A percentile compares a stretch with the other conserved stretches of the same genome.
Evolutionary conservation across 2,888 invertebrate genomes (phyloP).

Genomic region (Drosophila eohydei): DNA sequence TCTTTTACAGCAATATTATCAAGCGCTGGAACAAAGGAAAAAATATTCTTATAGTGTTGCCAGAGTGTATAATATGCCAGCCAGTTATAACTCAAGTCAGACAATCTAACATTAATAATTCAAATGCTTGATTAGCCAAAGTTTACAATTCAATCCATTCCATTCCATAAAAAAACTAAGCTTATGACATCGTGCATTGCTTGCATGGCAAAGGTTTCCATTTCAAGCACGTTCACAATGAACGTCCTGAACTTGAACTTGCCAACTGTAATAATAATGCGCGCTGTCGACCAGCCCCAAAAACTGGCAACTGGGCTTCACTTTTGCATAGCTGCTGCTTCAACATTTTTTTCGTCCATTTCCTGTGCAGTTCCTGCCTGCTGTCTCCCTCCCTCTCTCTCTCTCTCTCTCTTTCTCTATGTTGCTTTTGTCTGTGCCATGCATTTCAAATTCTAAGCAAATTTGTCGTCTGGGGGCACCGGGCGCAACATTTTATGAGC

Average conservation of each 20-base stretch:
- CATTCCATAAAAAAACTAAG: background rate
- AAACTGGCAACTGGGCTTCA: conserved; percentile 28
- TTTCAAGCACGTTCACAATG: conserved; percentile 52
- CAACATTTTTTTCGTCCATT: conserved; percentile 33
- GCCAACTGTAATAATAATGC: conserved; percentile 62
- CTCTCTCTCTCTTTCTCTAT: background rate
- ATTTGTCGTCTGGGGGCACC: conserved; percentile 68
- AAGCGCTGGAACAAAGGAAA: background rate
- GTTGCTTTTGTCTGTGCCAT: conserved; percentile 52
- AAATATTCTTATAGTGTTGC: background rate
- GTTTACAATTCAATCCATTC: background rate
- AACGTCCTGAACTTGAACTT: conserved; percentile 72
- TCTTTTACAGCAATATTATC: background rate
- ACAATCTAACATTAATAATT: background rate
- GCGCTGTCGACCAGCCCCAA: conserved; percentile 13
- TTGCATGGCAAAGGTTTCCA: conserved; percentile 47
- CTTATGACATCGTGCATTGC: conserved; percentile 1
- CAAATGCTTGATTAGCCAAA: background rate
- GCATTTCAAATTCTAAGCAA: conserved; percentile 80
- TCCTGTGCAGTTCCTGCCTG: conserved; percentile 9
- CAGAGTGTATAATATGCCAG: background rate
- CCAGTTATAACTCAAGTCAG: background rate
- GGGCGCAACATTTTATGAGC: conserved; percentile 78
- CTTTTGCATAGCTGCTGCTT: conserved; percentile 32
- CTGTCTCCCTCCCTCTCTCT: background rate